Conservation (phyloP, 2,888 invertebrate genomes). For the Eueremaeus valkanovi region DNA sequence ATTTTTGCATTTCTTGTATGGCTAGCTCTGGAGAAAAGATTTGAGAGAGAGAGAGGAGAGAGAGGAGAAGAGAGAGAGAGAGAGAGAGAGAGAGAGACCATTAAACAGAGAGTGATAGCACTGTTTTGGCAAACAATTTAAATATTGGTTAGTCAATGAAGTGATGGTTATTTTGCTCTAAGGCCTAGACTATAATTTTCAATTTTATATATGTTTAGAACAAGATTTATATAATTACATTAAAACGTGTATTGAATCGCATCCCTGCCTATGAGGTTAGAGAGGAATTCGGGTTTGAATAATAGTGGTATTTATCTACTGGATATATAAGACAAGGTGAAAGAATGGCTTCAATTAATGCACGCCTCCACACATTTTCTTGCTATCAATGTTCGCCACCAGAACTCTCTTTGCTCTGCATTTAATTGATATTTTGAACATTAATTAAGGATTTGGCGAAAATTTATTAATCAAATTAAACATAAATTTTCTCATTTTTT, state of each 20-base stretch:
- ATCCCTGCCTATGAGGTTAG: constrained; percentile 6
- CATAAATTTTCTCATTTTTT: background rate
- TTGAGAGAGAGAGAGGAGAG: background rate
- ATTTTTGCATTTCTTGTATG: no score
- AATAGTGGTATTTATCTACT: constrained; percentile 18
- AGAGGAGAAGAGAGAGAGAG: background rate
- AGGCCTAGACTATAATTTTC: constrained; percentile 31
- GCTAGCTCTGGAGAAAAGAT: background rate
- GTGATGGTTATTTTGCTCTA: background rate
- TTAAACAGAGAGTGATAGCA: background rate
- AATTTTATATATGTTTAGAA: constrained; percentile 7
- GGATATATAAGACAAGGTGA: background rate
- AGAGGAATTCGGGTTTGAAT: background rate
- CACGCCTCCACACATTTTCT: constrained; percentile 31
- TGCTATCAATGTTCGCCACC: background rate
- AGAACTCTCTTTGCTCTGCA: background rate
- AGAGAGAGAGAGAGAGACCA: background rate
- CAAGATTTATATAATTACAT: constrained; percentile 30
- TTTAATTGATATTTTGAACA: constrained; percentile 30
- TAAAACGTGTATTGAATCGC: background rate
- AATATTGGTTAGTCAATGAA: constrained; percentile 24
- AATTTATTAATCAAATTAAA: constrained; percentile 30
- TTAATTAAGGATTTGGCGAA: constrained; percentile 5
- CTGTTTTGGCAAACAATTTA: constrained; percentile 31
- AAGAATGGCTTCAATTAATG: constrained; percentile 28